These are phyloP conservation scores for Pelmatolapia mariae DNA, from an alignment of 2,113 vertebrate genomes.

Conservation along the genomic window DNA sequence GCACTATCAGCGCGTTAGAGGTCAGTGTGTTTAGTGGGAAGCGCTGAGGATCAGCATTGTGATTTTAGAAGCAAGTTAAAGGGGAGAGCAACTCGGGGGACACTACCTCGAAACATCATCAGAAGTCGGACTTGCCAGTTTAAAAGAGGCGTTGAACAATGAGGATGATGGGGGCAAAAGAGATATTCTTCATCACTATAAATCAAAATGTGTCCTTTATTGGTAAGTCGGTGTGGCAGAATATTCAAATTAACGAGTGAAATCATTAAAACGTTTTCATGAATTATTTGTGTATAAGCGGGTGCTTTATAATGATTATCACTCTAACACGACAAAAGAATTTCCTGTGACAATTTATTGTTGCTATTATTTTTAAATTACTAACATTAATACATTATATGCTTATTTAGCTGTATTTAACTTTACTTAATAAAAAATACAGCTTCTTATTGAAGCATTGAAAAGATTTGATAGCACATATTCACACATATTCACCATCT, in stretches of 20 bases:
- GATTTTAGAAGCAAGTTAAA: neutral
- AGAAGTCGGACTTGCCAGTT: neutral
- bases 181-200: conserved; percentile 75
- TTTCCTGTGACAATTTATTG: neutral
- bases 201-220: conserved; percentile 78
- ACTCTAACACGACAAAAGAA: neutral
- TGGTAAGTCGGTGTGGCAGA: conserved; percentile 60
- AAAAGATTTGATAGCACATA: neutral
- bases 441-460: neutral
- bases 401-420: neutral
- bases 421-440: neutral
- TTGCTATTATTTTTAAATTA: neutral
- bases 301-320: neutral
- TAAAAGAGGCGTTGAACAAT: neutral
- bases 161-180: conserved; percentile 64
- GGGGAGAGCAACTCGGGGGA: fast-evolving
- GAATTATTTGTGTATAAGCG: fast-evolving
- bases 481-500: neutral
- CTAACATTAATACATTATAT: fast-evolving
- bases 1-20: neutral
- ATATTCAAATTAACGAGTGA: neutral
- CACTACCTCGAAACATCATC: neutral
- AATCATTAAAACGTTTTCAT: neutral
- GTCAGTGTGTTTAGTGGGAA: neutral
- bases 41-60: neutral